These are phyloP conservation scores for Leucopternis melanops DNA, from an alignment of 2,113 vertebrate genomes.

Conservation along the genomic window DNA sequence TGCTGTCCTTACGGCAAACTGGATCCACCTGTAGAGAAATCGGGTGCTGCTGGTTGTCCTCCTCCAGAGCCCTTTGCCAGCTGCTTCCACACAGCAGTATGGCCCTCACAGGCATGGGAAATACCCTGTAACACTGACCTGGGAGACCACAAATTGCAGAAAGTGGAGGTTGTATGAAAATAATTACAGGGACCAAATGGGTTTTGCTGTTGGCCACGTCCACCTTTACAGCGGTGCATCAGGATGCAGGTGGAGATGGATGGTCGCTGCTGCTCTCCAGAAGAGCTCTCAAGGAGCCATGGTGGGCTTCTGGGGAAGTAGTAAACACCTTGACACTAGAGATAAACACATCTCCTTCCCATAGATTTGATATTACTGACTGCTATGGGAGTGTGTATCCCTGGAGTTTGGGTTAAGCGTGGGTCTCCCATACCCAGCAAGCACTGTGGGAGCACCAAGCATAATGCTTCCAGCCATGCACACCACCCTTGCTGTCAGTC, in stretches of 20 bases:
- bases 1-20: background rate
- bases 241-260: background rate
- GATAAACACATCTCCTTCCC: background rate
- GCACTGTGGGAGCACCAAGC: background rate
- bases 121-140: background rate
- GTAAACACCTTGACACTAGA: background rate
- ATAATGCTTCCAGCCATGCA: background rate
- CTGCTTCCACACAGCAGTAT: background rate
- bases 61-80: background rate
- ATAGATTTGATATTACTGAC: background rate
- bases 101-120: accelerated
- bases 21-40: background rate
- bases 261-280: background rate
- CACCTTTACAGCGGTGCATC: background rate
- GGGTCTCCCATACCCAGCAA: no score
- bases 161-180: background rate
- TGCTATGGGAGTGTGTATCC: background rate
- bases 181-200: background rate
- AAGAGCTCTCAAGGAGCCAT: background rate
- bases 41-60: background rate
- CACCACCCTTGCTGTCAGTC: background rate
- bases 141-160: background rate
- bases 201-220: background rate
- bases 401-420: background rate
- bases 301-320: background rate